phyloP scores from a whole-genome alignment of 2,888 invertebrate genomes.

The Trichopria drosophilae region DNA sequence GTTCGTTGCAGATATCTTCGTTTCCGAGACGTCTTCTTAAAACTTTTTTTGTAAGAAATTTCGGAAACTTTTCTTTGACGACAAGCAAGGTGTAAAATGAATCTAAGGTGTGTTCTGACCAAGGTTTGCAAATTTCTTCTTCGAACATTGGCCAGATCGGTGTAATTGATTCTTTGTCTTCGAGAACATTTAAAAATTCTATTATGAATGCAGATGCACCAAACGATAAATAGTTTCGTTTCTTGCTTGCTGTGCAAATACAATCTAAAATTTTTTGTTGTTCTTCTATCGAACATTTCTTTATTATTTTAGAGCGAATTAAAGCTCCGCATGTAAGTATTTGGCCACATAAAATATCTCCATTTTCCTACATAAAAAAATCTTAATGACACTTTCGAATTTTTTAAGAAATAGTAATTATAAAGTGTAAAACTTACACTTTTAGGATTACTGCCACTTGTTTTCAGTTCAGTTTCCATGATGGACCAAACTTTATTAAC shows the following conservation, averaged over 20 bases:
- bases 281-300: constrained; percentile 61
- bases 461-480: constrained; percentile 68
- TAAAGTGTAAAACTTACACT: constrained; percentile 62
- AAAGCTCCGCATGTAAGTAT: constrained; percentile 73
- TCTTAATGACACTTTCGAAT: constrained; percentile 5
- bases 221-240: constrained; percentile 66
- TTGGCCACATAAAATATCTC: constrained; percentile 72
- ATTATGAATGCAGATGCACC: constrained; percentile 66
- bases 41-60: constrained; percentile 61
- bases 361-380: constrained; percentile 66
- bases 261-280: constrained; percentile 59
- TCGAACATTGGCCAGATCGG: constrained; percentile 67
- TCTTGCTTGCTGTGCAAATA: constrained; percentile 63
- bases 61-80: constrained; percentile 59
- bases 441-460: constrained; percentile 65
- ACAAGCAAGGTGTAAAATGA: constrained; percentile 66
- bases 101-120: constrained; percentile 69
- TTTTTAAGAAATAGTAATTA: constrained; percentile 6
- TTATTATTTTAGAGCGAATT: constrained; percentile 67
- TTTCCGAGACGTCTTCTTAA: constrained; percentile 64
- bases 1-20: constrained; percentile 63
- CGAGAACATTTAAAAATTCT: constrained; percentile 65
- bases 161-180: constrained; percentile 61
- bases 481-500: constrained; percentile 63
- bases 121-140: constrained; percentile 65